Conservation (phyloP, 2,797 vertebrate genomes). For the Melanotaenia maccullochi region DNA sequence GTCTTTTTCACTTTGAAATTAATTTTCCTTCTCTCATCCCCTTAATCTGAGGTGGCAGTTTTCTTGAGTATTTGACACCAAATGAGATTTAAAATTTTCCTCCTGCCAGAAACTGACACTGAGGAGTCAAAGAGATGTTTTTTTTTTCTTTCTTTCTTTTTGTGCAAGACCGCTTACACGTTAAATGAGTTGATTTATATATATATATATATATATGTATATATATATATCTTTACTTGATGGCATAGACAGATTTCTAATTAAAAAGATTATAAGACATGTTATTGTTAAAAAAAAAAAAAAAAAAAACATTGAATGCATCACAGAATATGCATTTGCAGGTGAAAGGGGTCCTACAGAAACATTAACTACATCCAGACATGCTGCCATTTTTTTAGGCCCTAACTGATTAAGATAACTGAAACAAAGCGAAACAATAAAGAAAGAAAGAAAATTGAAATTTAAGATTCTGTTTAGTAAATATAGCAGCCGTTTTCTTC, state of each 20-base stretch:
- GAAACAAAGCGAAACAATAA: too few relatives aligned
- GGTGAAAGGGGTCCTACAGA: neutral
- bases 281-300: neutral
- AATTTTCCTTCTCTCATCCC: conserved; percentile 30
- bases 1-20: conserved; percentile 27
- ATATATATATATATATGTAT: too few relatives aligned
- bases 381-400: neutral
- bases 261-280: neutral
- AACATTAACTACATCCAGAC: neutral
- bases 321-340: neutral
- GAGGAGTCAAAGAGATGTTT: conserved; percentile 1
- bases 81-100: conserved; percentile 6
- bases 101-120: conserved; percentile 7
- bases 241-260: neutral
- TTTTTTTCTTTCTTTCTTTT: neutral
- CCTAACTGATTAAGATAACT: too few relatives aligned
- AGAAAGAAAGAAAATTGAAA: neutral
- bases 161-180: neutral
- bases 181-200: neutral
- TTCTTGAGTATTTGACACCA: conserved; percentile 10
- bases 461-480: neutral
- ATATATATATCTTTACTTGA: neutral
- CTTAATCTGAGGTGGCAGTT: conserved; percentile 27
- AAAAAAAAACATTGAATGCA: neutral
- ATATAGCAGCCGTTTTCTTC: neutral